phyloP scores from a whole-genome alignment of 37 sponge, comb jelly and placozoan genomes.

The Haliclona indistincta region DNA sequence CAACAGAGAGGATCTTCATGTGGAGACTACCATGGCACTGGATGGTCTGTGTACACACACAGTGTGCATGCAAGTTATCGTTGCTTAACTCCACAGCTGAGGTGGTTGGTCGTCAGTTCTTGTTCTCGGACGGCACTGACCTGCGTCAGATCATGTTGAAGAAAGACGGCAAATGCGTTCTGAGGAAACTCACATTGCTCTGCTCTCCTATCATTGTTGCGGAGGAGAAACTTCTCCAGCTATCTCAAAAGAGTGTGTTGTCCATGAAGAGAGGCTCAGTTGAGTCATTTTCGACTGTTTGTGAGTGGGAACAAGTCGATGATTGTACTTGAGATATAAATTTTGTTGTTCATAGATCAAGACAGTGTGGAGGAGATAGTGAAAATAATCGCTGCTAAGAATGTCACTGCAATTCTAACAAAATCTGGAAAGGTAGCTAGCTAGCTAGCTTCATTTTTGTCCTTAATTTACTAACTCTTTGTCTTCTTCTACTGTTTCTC shows the following conservation, averaged over 20 bases:
- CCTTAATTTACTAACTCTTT: not conserved
- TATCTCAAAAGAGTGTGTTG: constrained; percentile 74
- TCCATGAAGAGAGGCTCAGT: no score
- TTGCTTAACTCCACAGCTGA: constrained; percentile 35
- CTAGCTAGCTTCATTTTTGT: not conserved
- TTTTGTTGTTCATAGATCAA: constrained; percentile 35
- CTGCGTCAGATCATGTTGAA: constrained; percentile 62
- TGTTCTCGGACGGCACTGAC: constrained; percentile 51
- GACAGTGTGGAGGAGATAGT: constrained; percentile 51
- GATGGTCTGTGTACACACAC: constrained; percentile 37
- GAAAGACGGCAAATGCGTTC: constrained; percentile 51
- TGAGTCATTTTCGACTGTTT: no score
- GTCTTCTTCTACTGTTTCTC: not conserved
- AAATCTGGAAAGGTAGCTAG: constrained; percentile 63
- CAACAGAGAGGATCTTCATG: constrained; percentile 48
- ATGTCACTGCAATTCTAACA: constrained; percentile 57
- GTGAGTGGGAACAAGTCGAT: not conserved
- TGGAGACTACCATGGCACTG: constrained; percentile 34
- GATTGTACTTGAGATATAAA: not conserved
- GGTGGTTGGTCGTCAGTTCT: constrained; percentile 53
- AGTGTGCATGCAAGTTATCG: not conserved
- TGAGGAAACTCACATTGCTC: constrained; percentile 44
- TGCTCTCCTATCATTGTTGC: constrained; percentile 46
- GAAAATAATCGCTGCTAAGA: constrained; percentile 41
- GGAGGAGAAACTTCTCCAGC: constrained; percentile 57